Evolutionary conservation across 2,797 vertebrate genomes (phyloP), one percentile per base, ranked within the genome.

Genomic region (Dendrocincla tyrannina): DNA sequence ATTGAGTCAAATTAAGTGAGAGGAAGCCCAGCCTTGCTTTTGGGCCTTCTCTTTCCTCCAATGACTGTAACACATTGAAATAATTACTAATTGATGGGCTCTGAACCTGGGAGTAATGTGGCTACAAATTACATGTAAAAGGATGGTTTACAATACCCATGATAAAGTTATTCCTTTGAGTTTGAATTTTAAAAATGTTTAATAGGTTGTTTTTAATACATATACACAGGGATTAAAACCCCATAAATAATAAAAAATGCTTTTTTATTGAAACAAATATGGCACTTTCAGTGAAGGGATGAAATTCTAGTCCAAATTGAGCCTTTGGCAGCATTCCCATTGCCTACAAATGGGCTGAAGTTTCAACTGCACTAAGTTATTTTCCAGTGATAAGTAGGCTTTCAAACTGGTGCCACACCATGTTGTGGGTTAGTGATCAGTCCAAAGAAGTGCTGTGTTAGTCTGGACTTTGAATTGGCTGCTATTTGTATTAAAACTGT

Each of bases 41-140:
- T 95, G 89, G 83, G 95, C 56, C 52, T 72, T 94, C 35, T 58
- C 82, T 85, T 88, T 96, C 78, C 67, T 77, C 37, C 78, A 88
- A n/a, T 90, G 95, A 87, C 78, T 88, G 73, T 88, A 96, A 95
- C 63, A 79, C 28, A n/a, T 47, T 84, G 87, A 89, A 95, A 91
- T 93, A 97, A 97, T 96, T 95, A 96, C 56, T 96, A 94, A 92
- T 96, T 97, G 66, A 91, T 83, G 88, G 80, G 49, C 62, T 94
- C 60, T 87, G 86, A 97, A 94, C 90, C 79, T 92, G 76, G 25
- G 64, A 83, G 72, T 64, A 95, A 81, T 80, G 76, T 78, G 80
- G 42, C 75, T 93, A 84, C 92, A 95, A 95, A 81, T 78, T 74
- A 93, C n/a, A 79, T 73, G 46, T 86, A 58, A 91, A 82, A 76